A percentile compares a stretch with the other conserved stretches of the same genome.
Evolutionary conservation across 2,113 vertebrate genomes (phyloP).

Genomic region (Dipodomys merriami): DNA sequence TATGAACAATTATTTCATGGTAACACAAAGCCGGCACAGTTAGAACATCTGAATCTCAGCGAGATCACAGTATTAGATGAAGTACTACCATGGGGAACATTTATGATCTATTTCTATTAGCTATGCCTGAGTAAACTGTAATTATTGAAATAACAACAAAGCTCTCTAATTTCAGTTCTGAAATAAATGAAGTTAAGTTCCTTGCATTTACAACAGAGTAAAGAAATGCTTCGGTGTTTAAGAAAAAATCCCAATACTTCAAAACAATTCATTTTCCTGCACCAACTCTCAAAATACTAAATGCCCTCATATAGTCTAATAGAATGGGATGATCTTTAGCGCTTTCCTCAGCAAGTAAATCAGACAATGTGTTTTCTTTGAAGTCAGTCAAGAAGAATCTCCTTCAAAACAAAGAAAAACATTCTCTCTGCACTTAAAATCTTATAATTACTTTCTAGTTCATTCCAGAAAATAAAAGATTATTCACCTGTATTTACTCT

Average conservation of each 20-base stretch:
- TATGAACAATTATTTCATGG: slow-evolving; percentile 1
- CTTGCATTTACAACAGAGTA: slow-evolving; percentile 20
- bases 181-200: slow-evolving; percentile 55
- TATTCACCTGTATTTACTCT: background rate
- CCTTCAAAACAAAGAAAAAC: slow-evolving; percentile 30
- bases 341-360: background rate
- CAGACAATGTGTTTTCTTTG: background rate
- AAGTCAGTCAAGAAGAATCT: slow-evolving; percentile 18
- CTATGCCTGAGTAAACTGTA: slow-evolving; percentile 8
- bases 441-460: background rate
- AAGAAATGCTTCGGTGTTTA: background rate
- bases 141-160: slow-evolving; percentile 60
- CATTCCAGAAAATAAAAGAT: slow-evolving; percentile 3
- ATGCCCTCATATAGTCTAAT: background rate
- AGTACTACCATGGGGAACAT: background rate
- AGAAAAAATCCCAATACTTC: slow-evolving; percentile 37
- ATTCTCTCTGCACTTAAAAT: background rate
- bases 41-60: background rate
- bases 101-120: slow-evolving; percentile 34
- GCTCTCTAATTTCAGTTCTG: background rate
- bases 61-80: slow-evolving; percentile 17
- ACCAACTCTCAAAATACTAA: background rate
- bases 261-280: slow-evolving; percentile 35
- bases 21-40: slow-evolving; percentile 9
- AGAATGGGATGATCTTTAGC: background rate